phyloP scores from a whole-genome alignment of 2,797 vertebrate species.

The Enteromius argenteus region DNA sequence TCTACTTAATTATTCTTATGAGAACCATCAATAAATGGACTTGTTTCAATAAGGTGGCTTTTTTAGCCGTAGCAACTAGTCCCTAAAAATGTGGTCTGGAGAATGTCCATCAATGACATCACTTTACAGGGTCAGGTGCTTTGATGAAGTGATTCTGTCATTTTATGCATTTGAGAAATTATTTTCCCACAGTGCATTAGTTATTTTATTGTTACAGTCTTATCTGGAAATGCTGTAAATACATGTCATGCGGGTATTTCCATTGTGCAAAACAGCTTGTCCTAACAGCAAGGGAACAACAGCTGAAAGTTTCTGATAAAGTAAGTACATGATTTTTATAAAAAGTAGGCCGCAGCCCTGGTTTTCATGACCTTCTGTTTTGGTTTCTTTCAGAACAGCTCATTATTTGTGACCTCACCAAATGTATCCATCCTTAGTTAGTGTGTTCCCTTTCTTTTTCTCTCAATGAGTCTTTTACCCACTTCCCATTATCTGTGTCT shows the following conservation, averaged over 20 bases:
- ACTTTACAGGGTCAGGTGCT: constrained; percentile 5
- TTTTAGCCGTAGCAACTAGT: not conserved
- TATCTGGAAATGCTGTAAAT: not conserved
- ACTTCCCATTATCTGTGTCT: not conserved
- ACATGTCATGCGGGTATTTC: not conserved
- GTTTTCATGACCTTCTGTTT: constrained; percentile 1
- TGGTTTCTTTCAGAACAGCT: not conserved
- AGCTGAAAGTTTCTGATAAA: not conserved
- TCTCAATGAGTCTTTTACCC: not conserved
- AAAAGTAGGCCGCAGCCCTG: not conserved
- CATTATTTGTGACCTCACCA: not conserved
- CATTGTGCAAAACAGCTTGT: not conserved
- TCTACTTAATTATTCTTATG: not conserved
- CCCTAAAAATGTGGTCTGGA: not conserved
- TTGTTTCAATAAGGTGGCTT: not conserved
- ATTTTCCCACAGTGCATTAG: not conserved
- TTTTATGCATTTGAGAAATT: not conserved
- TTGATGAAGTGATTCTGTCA: not conserved
- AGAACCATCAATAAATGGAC: not conserved
- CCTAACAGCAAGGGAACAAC: not conserved
- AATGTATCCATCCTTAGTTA: not conserved
- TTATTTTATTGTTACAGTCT: constrained; percentile 6
- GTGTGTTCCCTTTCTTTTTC: not conserved
- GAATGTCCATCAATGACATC: not conserved
- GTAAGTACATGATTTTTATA: not conserved